Conservation (phyloP, 2,113 vertebrate species). For the Sakesphorus luctuosus region DNA sequence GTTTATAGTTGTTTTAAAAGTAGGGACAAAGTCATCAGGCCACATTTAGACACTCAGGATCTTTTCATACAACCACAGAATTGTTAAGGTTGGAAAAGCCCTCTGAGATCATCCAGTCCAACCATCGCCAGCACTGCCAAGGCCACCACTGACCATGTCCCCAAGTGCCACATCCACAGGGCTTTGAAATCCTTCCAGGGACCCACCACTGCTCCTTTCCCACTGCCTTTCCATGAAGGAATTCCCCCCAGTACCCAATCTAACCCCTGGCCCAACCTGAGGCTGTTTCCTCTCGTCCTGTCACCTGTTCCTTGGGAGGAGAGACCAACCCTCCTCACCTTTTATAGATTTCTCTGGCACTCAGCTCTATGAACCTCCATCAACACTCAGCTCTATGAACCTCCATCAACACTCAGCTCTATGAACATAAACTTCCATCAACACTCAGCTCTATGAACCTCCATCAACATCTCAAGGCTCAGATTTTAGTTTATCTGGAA, state of each 20-base stretch:
- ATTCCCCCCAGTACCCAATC: neutral
- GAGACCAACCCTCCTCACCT: neutral
- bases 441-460: too few species aligned
- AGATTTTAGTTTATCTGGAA: too few species aligned
- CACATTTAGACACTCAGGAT: neutral
- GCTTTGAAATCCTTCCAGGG: neutral
- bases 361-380: too few species aligned
- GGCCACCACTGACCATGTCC: neutral
- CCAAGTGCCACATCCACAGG: neutral
- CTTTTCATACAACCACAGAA: neutral
- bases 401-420: too few species aligned
- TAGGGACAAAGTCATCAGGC: neutral
- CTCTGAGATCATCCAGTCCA: neutral
- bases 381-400: too few species aligned
- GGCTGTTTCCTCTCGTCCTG: neutral
- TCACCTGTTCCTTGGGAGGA: neutral
- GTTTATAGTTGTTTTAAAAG: accelerated
- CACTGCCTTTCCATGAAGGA: neutral
- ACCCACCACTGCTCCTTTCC: neutral
- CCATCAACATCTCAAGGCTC: too few species aligned
- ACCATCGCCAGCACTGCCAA: neutral
- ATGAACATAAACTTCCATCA: too few species aligned
- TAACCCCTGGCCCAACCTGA: neutral
- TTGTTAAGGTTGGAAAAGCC: neutral
- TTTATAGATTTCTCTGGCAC: neutral